These are phyloP conservation scores for Molossus molossus DNA, from an alignment of 2,797 vertebrate genomes.

Conservation along the genomic window DNA sequence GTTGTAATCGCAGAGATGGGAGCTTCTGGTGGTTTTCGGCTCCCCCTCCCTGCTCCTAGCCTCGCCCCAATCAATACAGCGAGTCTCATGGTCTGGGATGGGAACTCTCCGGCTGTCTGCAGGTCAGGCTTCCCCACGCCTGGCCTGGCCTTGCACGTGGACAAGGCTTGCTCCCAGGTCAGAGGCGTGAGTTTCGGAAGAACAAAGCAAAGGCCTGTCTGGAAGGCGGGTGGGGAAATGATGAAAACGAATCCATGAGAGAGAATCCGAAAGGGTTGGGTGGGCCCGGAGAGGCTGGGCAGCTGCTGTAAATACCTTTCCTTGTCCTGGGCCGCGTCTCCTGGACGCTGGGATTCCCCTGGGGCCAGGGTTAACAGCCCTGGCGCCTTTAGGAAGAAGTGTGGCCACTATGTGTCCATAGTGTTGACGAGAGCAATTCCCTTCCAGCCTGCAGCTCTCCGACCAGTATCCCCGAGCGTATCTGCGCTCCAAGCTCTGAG, in stretches of 20 bases:
- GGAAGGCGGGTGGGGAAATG: neutral
- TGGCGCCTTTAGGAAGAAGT: neutral
- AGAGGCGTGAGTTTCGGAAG: neutral
- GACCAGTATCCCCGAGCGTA: neutral
- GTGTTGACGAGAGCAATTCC: neutral
- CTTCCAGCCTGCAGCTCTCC: neutral
- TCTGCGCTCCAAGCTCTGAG: neutral
- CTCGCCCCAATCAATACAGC: slow-evolving; percentile 76
- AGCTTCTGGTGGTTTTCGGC: slow-evolving; percentile 68
- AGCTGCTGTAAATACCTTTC: neutral
- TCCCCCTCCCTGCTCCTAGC: neutral
- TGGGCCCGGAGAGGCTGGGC: neutral
- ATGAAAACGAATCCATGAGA: neutral
- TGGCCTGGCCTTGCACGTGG: neutral
- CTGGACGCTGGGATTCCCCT: neutral
- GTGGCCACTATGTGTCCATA: neutral
- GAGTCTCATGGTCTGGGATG: slow-evolving; percentile 73
- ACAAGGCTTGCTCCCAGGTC: neutral
- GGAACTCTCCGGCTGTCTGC: slow-evolving; percentile 63
- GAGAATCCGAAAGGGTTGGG: too few relatives aligned
- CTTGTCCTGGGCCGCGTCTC: neutral
- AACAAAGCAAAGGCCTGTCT: neutral
- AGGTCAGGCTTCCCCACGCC: slow-evolving; percentile 9
- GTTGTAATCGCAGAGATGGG: slow-evolving; percentile 77
- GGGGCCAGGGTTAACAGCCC: neutral